Percentiles rank a stretch among this genome's conserved stretches.
These are phyloP conservation scores for Lasioglossum zephyrum DNA, from an alignment of 2,888 invertebrate species.

Conservation along the genomic window DNA sequence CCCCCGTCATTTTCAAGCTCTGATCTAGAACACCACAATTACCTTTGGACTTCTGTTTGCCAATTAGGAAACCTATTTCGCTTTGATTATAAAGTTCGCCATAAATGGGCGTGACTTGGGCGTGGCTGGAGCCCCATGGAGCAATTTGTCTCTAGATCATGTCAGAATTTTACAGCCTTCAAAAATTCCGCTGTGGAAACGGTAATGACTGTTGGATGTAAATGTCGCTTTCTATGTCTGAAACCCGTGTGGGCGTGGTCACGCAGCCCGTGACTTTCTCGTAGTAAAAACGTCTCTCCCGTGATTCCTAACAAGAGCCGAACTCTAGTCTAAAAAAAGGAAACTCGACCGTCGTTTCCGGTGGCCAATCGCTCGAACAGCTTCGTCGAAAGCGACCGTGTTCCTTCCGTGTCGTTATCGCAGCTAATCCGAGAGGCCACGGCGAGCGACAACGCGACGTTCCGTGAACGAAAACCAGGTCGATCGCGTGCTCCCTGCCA, in stretches of 20 bases:
- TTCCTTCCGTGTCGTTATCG: slow-evolving; percentile 55
- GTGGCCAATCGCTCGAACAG: neutral
- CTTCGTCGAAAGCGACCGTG: slow-evolving; percentile 22
- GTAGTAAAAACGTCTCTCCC: neutral
- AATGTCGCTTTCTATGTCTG: neutral
- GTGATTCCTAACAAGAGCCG: neutral
- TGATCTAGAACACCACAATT: neutral
- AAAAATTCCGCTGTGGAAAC: neutral
- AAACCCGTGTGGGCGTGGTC: neutral
- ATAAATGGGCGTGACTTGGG: neutral
- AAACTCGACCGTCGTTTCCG: neutral
- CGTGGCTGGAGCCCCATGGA: neutral
- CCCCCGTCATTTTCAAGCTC: neutral
- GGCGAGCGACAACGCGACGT: slow-evolving; percentile 23
- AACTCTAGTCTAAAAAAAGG: neutral
- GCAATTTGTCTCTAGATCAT: neutral
- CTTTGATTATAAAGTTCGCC: neutral
- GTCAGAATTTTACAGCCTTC: neutral
- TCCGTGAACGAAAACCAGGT: slow-evolving; percentile 41
- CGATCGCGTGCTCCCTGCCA: slow-evolving; percentile 56
- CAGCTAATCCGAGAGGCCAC: slow-evolving; percentile 26
- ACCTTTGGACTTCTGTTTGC: neutral
- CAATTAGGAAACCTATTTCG: neutral
- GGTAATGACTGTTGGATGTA: neutral
- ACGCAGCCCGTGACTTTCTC: neutral